phyloP scores from a whole-genome alignment of 2,797 vertebrate species.

The Pristis pectinata region DNA sequence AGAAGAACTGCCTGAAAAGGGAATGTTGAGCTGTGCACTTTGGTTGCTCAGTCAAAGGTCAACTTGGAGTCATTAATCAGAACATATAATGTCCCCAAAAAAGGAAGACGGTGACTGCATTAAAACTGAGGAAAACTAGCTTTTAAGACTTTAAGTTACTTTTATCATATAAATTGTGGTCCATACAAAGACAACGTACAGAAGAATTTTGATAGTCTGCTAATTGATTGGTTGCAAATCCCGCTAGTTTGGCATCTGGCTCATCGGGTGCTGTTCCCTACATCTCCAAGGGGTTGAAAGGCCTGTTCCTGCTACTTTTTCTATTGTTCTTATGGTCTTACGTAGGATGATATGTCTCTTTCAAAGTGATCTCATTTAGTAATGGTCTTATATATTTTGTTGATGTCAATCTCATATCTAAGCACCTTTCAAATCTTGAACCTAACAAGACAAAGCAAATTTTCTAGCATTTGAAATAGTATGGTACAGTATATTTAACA shows the following conservation, averaged over 20 bases:
- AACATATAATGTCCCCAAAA: background rate
- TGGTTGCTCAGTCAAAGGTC: background rate
- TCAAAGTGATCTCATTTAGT: background rate
- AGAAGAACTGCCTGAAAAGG: background rate
- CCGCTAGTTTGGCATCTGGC: no score
- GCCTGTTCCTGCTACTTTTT: no score
- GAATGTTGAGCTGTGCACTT: background rate
- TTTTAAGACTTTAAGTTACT: background rate
- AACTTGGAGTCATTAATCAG: no score
- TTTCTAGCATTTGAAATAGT: background rate
- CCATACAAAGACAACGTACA: background rate
- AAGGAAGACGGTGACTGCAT: background rate
- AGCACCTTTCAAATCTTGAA: background rate
- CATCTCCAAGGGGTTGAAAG: no score
- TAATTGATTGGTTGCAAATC: no score
- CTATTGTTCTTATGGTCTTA: no score
- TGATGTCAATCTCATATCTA: background rate
- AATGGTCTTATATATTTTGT: background rate
- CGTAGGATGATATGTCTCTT: background rate
- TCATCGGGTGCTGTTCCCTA: no score
- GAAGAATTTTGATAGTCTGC: no score
- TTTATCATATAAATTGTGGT: background rate
- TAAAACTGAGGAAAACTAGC: background rate
- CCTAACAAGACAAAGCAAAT: background rate
- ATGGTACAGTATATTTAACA: background rate